Evolutionary conservation across 1,140 invertebrate species (phyloP), one percentile per base, ranked within the genome.

Genomic region (Bombus ignitus): DNA sequence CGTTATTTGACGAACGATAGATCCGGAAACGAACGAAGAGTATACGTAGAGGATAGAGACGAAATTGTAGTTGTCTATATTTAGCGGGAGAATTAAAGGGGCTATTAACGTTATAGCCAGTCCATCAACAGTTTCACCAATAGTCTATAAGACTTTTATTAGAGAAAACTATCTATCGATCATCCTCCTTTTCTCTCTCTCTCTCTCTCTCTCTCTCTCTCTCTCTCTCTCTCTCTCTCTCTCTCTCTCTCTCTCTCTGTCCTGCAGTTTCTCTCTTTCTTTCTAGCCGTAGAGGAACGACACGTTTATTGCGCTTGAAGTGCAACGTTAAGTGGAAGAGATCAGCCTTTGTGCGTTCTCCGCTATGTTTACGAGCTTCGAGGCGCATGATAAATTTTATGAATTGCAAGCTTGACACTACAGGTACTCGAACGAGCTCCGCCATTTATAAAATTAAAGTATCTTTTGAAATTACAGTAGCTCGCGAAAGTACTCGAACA

Each of bases 251-350:
- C 15, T 25, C 42, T 39, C 10, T 62, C 35, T 35, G 32, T 32
- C 32, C 32, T 15, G 5, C n/a, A 8, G 47, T 53, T 12, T 32
- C 13, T 32, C 1, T 32, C 42, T 59, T 28, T 59, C 32, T 28
- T 28, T 25, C 15, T n/a, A 13, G 0, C 28, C 37, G 28, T 28
- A 0, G 39, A 39, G 47, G 68, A 79, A 89, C 68, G 57, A 82
- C 62, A 68, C 87, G 62, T 86, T 89, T 89, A 88, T 59, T 72
- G 68, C 59, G 80, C 73, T 42, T 32, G 35, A 78, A 72, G 44
- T 68, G 65, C 47, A 80, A 81, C 83, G 80, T 86, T 89, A 89
- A 89, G 83, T 79, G 74, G 70, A 89, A 71, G 32, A 89, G 81
- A 79, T 86, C 62, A 75, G 88, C 73, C 78, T 79, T 66, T 89